phyloP scores from a whole-genome alignment of 1,140 invertebrate species.

The Atta cephalotes region DNA sequence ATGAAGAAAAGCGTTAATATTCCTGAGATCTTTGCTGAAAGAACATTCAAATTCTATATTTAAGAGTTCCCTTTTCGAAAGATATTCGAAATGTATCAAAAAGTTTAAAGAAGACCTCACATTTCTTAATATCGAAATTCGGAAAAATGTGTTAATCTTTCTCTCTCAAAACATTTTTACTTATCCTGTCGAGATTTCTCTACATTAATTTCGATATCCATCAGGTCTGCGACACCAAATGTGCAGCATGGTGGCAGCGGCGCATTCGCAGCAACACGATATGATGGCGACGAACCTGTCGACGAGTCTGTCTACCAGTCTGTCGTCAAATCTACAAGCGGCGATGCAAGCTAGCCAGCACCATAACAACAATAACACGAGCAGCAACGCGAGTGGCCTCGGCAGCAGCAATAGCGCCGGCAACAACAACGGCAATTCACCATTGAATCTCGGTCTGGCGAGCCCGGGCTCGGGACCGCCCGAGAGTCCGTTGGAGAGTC shows the following conservation, averaged over 20 bases:
- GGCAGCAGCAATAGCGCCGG: conserved; percentile 77
- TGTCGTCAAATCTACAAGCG: conserved; percentile 84
- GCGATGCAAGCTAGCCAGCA: conserved; percentile 86
- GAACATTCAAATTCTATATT: too few species aligned
- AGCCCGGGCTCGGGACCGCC: conserved; percentile 85
- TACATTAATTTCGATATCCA: not conserved
- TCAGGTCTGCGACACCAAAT: conserved; percentile 90
- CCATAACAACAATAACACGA: conserved; percentile 83
- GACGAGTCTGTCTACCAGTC: conserved; percentile 81
- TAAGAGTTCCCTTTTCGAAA: too few species aligned
- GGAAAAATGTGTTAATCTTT: not conserved
- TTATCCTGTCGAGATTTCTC: not conserved
- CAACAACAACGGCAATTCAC: conserved; percentile 86
- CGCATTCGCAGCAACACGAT: conserved; percentile 88
- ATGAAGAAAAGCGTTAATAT: too few species aligned
- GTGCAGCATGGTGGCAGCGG: conserved; percentile 90
- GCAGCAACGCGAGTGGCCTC: conserved; percentile 77
- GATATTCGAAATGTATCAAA: not conserved
- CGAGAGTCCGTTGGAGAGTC: conserved; percentile 86
- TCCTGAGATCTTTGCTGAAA: too few species aligned
- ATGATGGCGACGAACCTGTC: conserved; percentile 85
- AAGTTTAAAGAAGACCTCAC: not conserved
- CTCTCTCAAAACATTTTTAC: not conserved
- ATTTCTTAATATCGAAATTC: not conserved
- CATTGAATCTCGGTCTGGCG: conserved; percentile 86